phyloP scores from a whole-genome alignment of 1,140 invertebrate genomes.

The Drosophila saltans region DNA sequence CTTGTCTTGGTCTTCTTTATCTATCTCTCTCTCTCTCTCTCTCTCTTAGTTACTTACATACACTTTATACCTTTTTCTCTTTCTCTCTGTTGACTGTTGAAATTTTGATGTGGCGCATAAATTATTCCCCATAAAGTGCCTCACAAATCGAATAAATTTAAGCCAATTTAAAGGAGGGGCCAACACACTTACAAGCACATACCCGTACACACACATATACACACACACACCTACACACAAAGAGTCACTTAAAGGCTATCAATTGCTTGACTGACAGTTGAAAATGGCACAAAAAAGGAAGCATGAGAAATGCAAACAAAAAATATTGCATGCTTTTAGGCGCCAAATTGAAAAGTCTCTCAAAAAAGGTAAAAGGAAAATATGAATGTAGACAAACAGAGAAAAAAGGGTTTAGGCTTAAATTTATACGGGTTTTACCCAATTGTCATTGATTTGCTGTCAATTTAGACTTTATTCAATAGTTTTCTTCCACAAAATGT shows the following conservation, averaged over 20 bases:
- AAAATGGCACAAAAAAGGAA: conserved; percentile 5
- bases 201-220: conserved; percentile 10
- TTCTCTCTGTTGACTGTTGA: conserved; percentile 43
- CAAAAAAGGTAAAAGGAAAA: not conserved
- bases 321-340: conserved; percentile 10
- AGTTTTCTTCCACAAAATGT: not conserved
- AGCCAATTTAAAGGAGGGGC: conserved; percentile 58
- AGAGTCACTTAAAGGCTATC: conserved; percentile 36
- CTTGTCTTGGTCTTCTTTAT: conserved; percentile 35
- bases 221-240: conserved; percentile 1
- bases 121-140: conserved; percentile 52
- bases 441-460: conserved; percentile 7
- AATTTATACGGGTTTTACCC: not conserved
- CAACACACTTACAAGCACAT: conserved; percentile 15
- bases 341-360: conserved; percentile 7
- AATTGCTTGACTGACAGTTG: not conserved
- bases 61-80: not conserved
- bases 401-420: not conserved
- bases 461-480: conserved; percentile 1
- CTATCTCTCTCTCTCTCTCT: not conserved
- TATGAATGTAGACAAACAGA: too few species aligned
- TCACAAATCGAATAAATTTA: conserved; percentile 64
- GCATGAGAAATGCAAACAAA: not conserved
- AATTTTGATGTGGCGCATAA: conserved; percentile 56
- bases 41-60: not conserved